Conservation (phyloP, 2,888 invertebrate species). For the Malacosoma neustria region DNA sequence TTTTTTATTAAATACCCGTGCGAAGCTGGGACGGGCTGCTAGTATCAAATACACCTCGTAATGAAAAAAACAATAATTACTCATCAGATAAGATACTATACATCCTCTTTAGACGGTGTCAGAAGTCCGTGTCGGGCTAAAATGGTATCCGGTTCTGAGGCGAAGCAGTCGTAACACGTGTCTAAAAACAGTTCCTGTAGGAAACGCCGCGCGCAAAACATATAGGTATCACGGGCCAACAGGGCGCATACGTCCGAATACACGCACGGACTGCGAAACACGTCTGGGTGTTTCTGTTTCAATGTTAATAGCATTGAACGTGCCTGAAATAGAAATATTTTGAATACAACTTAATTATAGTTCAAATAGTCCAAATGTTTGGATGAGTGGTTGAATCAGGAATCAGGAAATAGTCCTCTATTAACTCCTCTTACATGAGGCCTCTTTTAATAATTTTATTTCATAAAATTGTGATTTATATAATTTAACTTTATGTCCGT, state of each 20-base stretch:
- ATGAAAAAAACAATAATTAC: no score
- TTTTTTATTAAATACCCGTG: no score
- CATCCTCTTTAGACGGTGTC: slow-evolving; percentile 16
- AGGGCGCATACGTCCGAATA: slow-evolving; percentile 93
- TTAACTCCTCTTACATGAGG: no score
- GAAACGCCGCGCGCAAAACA: slow-evolving; percentile 88
- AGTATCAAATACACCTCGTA: no score
- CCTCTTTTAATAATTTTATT: no score
- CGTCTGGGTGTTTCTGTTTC: slow-evolving; percentile 81
- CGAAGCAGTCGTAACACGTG: slow-evolving; percentile 80
- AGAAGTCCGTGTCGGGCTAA: slow-evolving; percentile 37
- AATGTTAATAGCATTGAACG: slow-evolving; percentile 86
- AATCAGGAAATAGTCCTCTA: not conserved
- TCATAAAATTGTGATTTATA: no score
- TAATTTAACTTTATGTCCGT: no score
- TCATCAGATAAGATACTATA: no score
- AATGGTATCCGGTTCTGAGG: slow-evolving; percentile 62
- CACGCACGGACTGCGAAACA: slow-evolving; percentile 90
- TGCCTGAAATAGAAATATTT: slow-evolving; percentile 66
- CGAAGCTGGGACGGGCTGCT: no score
- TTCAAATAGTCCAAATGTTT: not conserved
- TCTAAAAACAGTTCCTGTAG: slow-evolving; percentile 96
- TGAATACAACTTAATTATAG: not conserved
- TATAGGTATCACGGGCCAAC: slow-evolving; percentile 85
- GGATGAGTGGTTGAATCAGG: not conserved